phyloP scores from a whole-genome alignment of 2,113 vertebrate genomes.

The western clawed frog (Xenopus tropicalis) region UCB_Xtro_10.0 CM004450.2:94967001-94967500 shows the following conservation, averaged over 20 bases:
- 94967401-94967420: too few relatives aligned
- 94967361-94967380: background rate
- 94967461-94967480: background rate
- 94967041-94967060: too few relatives aligned
- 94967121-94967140: too few relatives aligned
- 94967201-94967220: background rate
- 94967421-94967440: background rate
- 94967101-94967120: too few relatives aligned
- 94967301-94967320: slow-evolving; percentile 24
- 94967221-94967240: slow-evolving; percentile 14
- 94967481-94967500: background rate
- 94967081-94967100: too few relatives aligned
- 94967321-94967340: slow-evolving; percentile 26
- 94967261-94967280: slow-evolving; percentile 13
- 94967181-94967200: background rate
- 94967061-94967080: too few relatives aligned
- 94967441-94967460: background rate
- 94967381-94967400: background rate
- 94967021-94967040: too few relatives aligned
- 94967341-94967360: slow-evolving; percentile 11
- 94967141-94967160: background rate
- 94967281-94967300: slow-evolving; percentile 26
- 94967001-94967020: too few relatives aligned
- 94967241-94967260: slow-evolving; percentile 24
- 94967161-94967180: background rate